Conservation (phyloP, 2,113 vertebrate genomes). For the Sinocyclocheilus maitianheensis region DNA sequence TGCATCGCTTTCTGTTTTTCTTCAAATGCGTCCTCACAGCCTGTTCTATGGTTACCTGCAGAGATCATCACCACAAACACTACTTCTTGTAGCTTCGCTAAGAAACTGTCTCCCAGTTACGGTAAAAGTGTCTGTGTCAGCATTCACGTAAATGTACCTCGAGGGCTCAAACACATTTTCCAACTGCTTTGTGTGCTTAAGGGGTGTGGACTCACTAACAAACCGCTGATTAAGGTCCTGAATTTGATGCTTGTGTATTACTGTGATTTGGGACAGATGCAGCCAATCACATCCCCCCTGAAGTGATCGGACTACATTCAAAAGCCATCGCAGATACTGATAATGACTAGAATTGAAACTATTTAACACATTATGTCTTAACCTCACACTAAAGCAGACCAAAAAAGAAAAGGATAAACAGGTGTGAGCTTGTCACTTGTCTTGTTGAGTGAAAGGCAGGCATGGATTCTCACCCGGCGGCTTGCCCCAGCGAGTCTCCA, state of each 20-base stretch:
- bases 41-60: not conserved
- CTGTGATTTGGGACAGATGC: not conserved
- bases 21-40: not conserved
- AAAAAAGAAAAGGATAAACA: conserved; percentile 21
- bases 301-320: not conserved
- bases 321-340: not conserved
- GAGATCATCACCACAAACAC: not conserved
- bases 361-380: conserved; percentile 36
- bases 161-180: conserved; percentile 13
- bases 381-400: conserved; percentile 3
- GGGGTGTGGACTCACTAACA: not conserved
- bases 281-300: not conserved
- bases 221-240: not conserved
- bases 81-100: not conserved
- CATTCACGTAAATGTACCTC: conserved; percentile 1
- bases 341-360: not conserved
- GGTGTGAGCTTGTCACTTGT: conserved; percentile 52
- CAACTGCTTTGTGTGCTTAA: not conserved
- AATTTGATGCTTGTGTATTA: not conserved
- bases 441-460: conserved; percentile 48
- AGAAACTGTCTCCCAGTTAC: not conserved
- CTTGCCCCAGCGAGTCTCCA: conserved; percentile 56
- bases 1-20: not conserved
- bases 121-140: not conserved
- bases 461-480: conserved; percentile 41